Base-by-base conservation (phyloP, 2,888 invertebrate species). In the Xylota sylvarum region DNA sequence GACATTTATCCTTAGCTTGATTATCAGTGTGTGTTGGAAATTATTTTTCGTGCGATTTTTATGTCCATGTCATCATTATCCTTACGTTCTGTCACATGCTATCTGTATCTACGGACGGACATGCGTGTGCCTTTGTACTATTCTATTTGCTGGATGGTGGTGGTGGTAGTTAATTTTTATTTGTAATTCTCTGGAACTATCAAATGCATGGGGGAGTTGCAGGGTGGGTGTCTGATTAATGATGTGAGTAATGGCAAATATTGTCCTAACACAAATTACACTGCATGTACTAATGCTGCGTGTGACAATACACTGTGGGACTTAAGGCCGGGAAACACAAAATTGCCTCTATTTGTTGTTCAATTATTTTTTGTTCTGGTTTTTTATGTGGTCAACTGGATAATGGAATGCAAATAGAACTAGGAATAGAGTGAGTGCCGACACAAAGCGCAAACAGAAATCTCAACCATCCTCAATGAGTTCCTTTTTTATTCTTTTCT, bases 1-100 rank as follows among this genome's bases (percentile, higher is more conserved):
- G 64, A 70, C 84, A 80, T 85, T 85, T 80, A 85, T 85, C 70
- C 70, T 76, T 62, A 58, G 80, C 58, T 74, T 85, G 80, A 85
- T 85, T 80, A 76, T 70, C 64, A 69, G 84, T 48, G 76, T 30
- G 84, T 48, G 76, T 30, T 65, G 80, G 64, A 58, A 62, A 55
- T 52, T 52, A 70, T 73, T 70, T 69, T 65, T 52, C 27, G 1
- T 58, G 32, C 79, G 58, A 74, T 76, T 85, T 80, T 65, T 76
- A 80, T 80, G 80, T 60, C 76, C 58, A 76, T 80, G 65, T 80
- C 70, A 85, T 85, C 70, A 76, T 85, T 85, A 81, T 80, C 65
- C 70, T 50, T 43, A 50, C 65, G 37, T 43, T 46, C 55, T 73
- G 60, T 79, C 62, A 55, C 35, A 64, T 74, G 56, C 23, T 80